Percentiles rank a stretch among this genome's conserved stretches.
Conservation (phyloP, 2,888 invertebrate species). For the Lepidochitona cinerea region DNA sequence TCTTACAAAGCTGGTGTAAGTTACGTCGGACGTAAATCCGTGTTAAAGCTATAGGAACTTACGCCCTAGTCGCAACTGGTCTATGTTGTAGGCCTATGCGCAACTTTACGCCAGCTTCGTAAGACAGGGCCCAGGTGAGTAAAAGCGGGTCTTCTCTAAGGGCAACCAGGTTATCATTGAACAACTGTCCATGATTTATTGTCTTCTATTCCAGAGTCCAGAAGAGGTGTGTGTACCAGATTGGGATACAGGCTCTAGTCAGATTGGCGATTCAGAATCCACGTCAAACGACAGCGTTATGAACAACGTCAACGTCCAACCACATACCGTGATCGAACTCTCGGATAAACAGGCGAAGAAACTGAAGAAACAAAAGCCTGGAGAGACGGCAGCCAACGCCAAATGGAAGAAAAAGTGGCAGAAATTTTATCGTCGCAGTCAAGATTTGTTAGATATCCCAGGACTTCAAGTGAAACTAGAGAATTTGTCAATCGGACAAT, state of each 20-base stretch:
- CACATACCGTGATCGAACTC: not conserved
- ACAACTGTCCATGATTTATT: no score
- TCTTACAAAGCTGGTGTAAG: no score
- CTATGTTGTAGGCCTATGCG: no score
- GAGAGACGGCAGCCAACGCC: not conserved
- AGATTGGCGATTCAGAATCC: not conserved
- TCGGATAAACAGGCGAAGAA: not conserved
- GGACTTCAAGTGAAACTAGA: not conserved
- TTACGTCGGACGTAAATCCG: no score
- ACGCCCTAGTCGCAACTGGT: no score
- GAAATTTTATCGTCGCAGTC: constrained; percentile 2
- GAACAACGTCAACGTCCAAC: not conserved
- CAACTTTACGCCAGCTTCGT: no score
- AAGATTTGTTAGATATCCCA: not conserved
- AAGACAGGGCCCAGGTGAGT: no score
- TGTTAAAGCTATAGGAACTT: no score
- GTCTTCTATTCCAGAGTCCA: not conserved
- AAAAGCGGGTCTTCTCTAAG: no score
- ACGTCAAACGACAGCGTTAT: not conserved
- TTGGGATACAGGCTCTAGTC: not conserved
- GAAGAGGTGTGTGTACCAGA: not conserved
- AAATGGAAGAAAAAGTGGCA: constrained; percentile 4
- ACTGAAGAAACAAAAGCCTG: not conserved
- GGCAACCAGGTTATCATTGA: no score
- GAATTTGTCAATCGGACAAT: not conserved